phyloP scores from a whole-genome alignment of 2,888 invertebrate genomes.

The Antheraea assamensis region DNA sequence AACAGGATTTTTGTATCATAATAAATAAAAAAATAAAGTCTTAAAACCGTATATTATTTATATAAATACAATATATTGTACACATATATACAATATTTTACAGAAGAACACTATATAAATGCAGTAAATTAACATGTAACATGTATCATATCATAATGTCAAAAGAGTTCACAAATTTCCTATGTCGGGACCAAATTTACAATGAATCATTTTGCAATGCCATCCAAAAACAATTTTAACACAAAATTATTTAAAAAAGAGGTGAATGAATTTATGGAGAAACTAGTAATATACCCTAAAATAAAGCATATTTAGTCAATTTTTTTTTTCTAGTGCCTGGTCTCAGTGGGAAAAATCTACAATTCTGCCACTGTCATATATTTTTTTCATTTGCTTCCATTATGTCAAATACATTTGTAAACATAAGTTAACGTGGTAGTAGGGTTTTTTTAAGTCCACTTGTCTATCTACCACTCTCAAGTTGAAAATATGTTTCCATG shows the following conservation, averaged over 20 bases:
- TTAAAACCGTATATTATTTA: constrained; percentile 7
- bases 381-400: too few relatives aligned
- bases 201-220: not conserved
- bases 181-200: not conserved
- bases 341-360: too few relatives aligned
- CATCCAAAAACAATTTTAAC: not conserved
- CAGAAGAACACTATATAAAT: not conserved
- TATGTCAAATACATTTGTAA: too few relatives aligned
- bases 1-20: not conserved
- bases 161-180: not conserved
- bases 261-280: not conserved
- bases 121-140: not conserved
- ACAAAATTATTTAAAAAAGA: not conserved
- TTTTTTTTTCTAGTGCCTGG: too few relatives aligned
- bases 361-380: too few relatives aligned
- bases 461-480: too few relatives aligned
- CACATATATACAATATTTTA: not conserved
- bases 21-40: not conserved
- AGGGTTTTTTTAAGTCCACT: too few relatives aligned
- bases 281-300: not conserved
- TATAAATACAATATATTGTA: constrained; percentile 6
- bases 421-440: too few relatives aligned
- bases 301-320: not conserved
- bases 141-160: not conserved
- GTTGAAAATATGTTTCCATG: too few relatives aligned